Conservation (phyloP, 1,140 invertebrate species). For the Temnothorax nylanderi region DNA sequence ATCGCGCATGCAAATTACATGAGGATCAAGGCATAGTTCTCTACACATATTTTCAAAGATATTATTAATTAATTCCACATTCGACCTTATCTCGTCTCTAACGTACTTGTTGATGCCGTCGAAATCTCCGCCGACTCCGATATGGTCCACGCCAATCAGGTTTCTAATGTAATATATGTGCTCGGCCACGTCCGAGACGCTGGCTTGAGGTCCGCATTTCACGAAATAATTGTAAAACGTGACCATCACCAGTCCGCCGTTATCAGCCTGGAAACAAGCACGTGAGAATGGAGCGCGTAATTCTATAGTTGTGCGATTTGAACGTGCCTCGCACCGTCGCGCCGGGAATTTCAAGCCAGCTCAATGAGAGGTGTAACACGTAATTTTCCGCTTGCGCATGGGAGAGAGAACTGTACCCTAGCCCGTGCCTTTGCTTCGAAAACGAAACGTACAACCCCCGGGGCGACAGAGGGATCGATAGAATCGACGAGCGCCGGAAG, state of each 20-base stretch:
- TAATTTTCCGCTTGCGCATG: conserved; percentile 24
- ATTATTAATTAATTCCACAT: conserved; percentile 2
- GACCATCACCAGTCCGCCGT: conserved; percentile 95
- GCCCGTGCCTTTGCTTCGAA: conserved; percentile 32
- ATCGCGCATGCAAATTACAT: conserved; percentile 18
- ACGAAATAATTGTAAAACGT: conserved; percentile 95
- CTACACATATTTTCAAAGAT: background rate
- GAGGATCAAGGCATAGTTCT: background rate
- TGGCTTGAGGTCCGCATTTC: conserved; percentile 91
- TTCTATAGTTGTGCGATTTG: background rate
- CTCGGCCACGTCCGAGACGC: conserved; percentile 90
- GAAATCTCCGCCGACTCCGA: conserved; percentile 87
- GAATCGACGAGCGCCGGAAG: conserved; percentile 43
- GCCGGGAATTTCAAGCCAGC: conserved; percentile 21
- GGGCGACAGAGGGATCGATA: background rate
- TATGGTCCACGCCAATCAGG: conserved; percentile 87
- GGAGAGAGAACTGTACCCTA: background rate
- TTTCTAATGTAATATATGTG: conserved; percentile 88
- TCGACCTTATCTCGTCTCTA: background rate
- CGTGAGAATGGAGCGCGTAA: conserved; percentile 3
- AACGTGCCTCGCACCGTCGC: conserved; percentile 16
- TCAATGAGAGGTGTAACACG: conserved; percentile 24
- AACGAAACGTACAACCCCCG: conserved; percentile 15
- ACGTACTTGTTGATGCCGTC: conserved; percentile 88
- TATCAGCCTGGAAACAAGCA: conserved; percentile 88